phyloP scores from a whole-genome alignment of 2,113 vertebrate genomes.

The Gobio gobio region DNA sequence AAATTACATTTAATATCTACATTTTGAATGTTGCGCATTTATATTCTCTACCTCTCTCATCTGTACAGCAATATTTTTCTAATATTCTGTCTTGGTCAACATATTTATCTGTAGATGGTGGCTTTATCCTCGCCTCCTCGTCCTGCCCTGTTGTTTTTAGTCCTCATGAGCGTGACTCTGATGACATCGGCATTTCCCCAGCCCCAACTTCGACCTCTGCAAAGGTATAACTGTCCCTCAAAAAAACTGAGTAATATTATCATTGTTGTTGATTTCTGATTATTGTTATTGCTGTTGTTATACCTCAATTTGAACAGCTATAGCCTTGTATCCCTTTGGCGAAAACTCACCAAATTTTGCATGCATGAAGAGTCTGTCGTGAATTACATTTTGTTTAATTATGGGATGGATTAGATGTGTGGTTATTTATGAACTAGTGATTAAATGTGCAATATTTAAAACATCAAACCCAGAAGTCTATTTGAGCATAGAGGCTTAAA shows the following conservation, averaged over 20 bases:
- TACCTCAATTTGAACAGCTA: not conserved
- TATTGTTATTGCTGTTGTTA: not conserved
- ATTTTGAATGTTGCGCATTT: slow-evolving; percentile 2
- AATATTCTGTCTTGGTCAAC: not conserved
- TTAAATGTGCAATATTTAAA: not conserved
- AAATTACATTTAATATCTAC: not conserved
- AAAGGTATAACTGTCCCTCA: slow-evolving; percentile 58
- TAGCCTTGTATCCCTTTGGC: not conserved
- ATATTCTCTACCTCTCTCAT: not conserved
- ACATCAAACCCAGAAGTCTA: not conserved
- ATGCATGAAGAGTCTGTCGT: not conserved
- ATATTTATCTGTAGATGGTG: slow-evolving; percentile 68
- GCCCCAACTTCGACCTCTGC: slow-evolving; percentile 54
- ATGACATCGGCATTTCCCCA: slow-evolving; percentile 69
- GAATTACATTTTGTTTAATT: not conserved
- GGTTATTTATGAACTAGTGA: not conserved
- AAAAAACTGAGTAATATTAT: not conserved
- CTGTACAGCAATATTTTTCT: not conserved
- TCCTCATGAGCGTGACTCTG: slow-evolving; percentile 64
- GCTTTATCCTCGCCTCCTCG: slow-evolving; percentile 42
- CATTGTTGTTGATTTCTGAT: not conserved
- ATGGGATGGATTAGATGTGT: not conserved
- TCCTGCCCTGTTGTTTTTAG: slow-evolving; percentile 61
- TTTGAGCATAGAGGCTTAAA: not conserved
- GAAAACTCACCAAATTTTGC: not conserved